Evolutionary conservation across 2,113 vertebrate genomes (phyloP), one percentile per base, ranked within the genome.

Genomic region (Uropsilus gracilis): DNA sequence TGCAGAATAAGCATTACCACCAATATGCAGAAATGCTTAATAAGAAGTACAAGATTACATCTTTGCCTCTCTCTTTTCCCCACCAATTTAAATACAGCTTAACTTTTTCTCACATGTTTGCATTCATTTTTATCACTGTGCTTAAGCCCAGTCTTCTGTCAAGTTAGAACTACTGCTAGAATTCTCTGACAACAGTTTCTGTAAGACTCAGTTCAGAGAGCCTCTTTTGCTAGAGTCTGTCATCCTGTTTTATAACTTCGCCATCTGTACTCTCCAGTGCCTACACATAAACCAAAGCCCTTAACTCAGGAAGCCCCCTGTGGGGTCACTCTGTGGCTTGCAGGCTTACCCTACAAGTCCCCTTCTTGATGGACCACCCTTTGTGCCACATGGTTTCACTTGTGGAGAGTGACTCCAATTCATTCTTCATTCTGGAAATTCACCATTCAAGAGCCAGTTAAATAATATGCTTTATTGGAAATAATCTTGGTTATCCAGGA

Each of bases 111-210:
- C 16, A 53, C 42, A 8, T 77, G n/a, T 53, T 63, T 14, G 8
- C 12, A 64, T 90, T 37, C 8, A 6, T 44, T 8, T 46, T 8
- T 22, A 72, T 4, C 24, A 88, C 37, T 24, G 9, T 66, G 4
- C 30, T 66, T 82, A n/a, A 39, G 2, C 26, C 22, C 16, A 22
- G 53, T 16, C 28, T 86, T 89, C 61, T 48, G 4, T 69, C 22
- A 50, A 64, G 18, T 44, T 93, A 44, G 20, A 82, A 77, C n/a
- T n/a, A 53, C 46, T 84, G 53, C 34, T 82, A 93, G 66, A 84
- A 89, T 50, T 77, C 24, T n/a, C 63, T 69, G 28, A 61, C 26
- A 32, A 61, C 22, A 28, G 57, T 48, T 34, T 89, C 32, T 66
- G 20, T 44, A 77, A 55, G 9, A 50, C 57, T 84, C 53, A 44